These are phyloP conservation scores for Augiades crinisus DNA, from an alignment of 2,888 invertebrate genomes.

Conservation along the genomic window DNA sequence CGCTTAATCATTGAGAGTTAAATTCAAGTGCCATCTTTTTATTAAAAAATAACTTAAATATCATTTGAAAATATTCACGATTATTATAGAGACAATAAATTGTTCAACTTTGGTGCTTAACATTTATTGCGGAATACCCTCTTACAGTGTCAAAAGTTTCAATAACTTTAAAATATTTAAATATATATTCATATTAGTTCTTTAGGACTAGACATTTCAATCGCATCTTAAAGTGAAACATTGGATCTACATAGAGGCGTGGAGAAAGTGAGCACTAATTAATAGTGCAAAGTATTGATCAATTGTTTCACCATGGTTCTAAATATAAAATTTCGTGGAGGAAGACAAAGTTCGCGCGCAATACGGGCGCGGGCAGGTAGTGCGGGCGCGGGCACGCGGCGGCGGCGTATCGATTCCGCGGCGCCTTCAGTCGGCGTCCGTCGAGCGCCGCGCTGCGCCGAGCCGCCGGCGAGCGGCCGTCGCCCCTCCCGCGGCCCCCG, in stretches of 20 bases:
- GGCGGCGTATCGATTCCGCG: conserved; percentile 76
- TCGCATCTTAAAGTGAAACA: not conserved
- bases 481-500: conserved; percentile 43
- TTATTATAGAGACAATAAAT: too few species aligned
- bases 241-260: conserved; percentile 6
- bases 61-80: too few species aligned
- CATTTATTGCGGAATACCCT: not conserved
- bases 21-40: too few species aligned
- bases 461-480: conserved; percentile 70
- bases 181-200: not conserved
- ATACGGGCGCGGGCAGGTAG: conserved; percentile 70
- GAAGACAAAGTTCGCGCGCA: conserved; percentile 81
- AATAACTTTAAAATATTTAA: conserved; percentile 21
- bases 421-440: conserved; percentile 78
- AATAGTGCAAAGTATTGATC: conserved; percentile 79
- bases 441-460: conserved; percentile 80
- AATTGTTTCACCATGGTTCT: conserved; percentile 79
- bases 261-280: conserved; percentile 71
- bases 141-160: conserved; percentile 5
- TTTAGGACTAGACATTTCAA: not conserved
- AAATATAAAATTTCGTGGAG: conserved; percentile 79
- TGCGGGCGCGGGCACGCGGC: conserved; percentile 62
- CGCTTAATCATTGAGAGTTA: too few species aligned
- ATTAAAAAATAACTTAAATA: too few species aligned
- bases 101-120: too few species aligned